Percentiles rank a stretch among this genome's conserved stretches.
These are phyloP conservation scores for Bombus superbus DNA, from an alignment of 1,140 invertebrate species.

Conservation along the genomic window DNA sequence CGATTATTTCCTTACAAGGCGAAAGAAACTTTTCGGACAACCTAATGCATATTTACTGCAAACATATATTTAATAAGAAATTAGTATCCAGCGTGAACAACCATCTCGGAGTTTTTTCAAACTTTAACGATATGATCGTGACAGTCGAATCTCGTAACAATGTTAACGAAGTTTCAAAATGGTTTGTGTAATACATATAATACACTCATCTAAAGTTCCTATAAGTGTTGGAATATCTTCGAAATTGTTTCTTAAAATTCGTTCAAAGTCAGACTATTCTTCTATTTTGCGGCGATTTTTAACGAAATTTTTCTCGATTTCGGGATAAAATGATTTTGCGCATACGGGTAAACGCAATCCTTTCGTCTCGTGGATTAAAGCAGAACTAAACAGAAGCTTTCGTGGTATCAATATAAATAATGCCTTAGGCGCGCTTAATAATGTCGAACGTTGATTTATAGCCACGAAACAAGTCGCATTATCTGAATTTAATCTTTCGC, in stretches of 20 bases:
- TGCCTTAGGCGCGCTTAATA: not conserved
- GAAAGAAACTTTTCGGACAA: too few relatives aligned
- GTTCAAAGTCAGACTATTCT: not conserved
- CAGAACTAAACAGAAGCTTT: constrained; percentile 7
- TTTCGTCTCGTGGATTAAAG: constrained; percentile 11
- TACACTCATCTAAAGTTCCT: too few relatives aligned
- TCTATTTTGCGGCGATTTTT: not conserved
- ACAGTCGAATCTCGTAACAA: too few relatives aligned
- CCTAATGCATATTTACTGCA: not conserved
- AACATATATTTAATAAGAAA: not conserved
- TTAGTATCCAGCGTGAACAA: too few relatives aligned
- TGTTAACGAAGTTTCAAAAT: too few relatives aligned
- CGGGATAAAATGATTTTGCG: constrained; percentile 8
- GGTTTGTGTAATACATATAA: too few relatives aligned
- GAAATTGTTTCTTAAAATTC: not conserved
- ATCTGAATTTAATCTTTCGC: constrained; percentile 19
- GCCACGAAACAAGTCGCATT: not conserved
- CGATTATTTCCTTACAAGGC: too few relatives aligned
- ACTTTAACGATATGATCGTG: too few relatives aligned
- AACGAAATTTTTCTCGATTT: not conserved
- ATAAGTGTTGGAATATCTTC: too few relatives aligned
- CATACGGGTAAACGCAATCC: not conserved
- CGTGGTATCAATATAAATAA: constrained; percentile 9
- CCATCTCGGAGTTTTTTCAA: too few relatives aligned
- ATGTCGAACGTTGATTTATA: constrained; percentile 27